phyloP scores from a whole-genome alignment of 1,140 invertebrate genomes.

The Araneus ventricosus region DNA sequence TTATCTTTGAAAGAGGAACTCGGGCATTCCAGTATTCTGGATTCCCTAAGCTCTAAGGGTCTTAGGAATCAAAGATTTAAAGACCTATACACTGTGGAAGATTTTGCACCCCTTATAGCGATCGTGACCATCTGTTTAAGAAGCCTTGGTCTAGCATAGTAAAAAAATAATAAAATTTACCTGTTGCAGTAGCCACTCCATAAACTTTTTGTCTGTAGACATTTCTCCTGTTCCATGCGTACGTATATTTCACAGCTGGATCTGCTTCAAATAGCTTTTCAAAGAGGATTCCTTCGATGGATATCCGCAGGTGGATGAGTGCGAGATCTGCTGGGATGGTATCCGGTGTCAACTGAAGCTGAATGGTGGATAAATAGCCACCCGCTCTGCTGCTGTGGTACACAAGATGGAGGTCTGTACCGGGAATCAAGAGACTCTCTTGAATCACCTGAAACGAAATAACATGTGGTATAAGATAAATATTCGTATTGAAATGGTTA shows the following conservation, averaged over 20 bases:
- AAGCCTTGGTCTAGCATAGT: too few species aligned
- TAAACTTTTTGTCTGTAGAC: slow-evolving; percentile 85
- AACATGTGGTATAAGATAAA: too few species aligned
- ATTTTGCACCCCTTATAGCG: too few species aligned
- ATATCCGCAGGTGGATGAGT: slow-evolving; percentile 79
- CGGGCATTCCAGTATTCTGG: too few species aligned
- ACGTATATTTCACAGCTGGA: slow-evolving; percentile 81
- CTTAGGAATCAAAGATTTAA: too few species aligned
- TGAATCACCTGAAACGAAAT: slow-evolving; percentile 89
- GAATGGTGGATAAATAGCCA: slow-evolving; percentile 81
- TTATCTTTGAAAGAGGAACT: too few species aligned
- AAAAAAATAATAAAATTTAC: slow-evolving; percentile 61
- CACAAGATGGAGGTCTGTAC: slow-evolving; percentile 83
- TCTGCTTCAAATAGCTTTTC: slow-evolving; percentile 82
- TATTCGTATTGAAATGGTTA: too few species aligned
- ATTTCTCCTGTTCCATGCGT: slow-evolving; percentile 82
- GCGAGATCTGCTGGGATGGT: slow-evolving; percentile 78
- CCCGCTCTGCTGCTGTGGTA: slow-evolving; percentile 80
- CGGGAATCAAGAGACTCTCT: slow-evolving; percentile 95
- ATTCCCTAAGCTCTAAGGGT: too few species aligned
- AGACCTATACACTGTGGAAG: too few species aligned
- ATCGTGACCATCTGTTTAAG: too few species aligned
- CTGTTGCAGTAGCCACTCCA: slow-evolving; percentile 88
- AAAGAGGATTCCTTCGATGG: slow-evolving; percentile 81
- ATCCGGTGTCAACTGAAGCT: slow-evolving; percentile 81